phyloP scores from a whole-genome alignment of 2,113 vertebrate species.

The Aleadryas rufinucha region DNA sequence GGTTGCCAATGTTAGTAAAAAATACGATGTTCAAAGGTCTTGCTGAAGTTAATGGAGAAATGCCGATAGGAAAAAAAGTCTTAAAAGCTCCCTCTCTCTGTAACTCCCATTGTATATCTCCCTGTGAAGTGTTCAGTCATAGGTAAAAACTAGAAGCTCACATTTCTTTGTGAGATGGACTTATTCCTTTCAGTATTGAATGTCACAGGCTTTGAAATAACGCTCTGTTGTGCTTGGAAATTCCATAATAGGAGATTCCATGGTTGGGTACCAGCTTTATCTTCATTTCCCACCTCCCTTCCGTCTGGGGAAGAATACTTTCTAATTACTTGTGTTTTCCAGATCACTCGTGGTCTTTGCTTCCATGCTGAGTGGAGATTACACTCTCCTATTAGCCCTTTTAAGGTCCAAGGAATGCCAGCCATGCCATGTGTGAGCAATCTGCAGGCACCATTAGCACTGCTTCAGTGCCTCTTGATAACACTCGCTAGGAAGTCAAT shows the following conservation, averaged over 20 bases:
- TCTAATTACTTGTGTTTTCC: conserved; percentile 49
- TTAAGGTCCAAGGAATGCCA: conserved; percentile 63
- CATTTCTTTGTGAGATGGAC: not conserved
- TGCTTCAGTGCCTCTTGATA: conserved; percentile 71
- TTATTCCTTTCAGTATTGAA: not conserved
- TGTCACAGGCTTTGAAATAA: not conserved
- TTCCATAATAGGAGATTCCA: not conserved
- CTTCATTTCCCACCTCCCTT: not conserved
- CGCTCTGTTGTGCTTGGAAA: not conserved
- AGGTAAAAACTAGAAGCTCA: not conserved
- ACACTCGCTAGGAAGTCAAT: conserved; percentile 70
- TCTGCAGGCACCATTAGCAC: conserved; percentile 72
- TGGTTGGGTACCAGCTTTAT: not conserved
- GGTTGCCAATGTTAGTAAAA: not conserved
- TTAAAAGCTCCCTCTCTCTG: not conserved
- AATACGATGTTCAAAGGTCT: rapidly evolving
- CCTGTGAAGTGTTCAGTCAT: not conserved
- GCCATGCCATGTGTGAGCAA: conserved; percentile 69
- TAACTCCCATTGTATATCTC: not conserved
- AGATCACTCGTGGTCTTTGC: conserved; percentile 31
- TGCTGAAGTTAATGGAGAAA: not conserved
- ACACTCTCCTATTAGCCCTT: conserved; percentile 47
- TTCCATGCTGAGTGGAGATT: conserved; percentile 42
- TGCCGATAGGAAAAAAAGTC: not conserved
- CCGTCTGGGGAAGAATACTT: not conserved